phyloP scores from a whole-genome alignment of 2,888 invertebrate genomes.

The Drosophila conformis region DNA sequence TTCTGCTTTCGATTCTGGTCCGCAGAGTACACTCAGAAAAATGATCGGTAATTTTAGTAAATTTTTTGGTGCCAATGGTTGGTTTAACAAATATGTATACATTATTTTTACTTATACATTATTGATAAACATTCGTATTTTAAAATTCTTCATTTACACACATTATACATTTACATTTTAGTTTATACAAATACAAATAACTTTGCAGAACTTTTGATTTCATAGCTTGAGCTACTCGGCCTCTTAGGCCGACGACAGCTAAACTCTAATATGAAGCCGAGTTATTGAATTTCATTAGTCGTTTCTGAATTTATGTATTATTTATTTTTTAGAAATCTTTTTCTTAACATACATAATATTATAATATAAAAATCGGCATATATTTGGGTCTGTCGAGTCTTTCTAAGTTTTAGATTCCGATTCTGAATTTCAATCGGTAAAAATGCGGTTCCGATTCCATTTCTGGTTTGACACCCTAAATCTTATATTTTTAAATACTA shows the following conservation, averaged over 20 bases:
- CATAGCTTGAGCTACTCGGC: not conserved
- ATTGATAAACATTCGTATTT: no score
- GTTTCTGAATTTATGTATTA: not conserved
- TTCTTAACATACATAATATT: no score
- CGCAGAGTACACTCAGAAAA: not conserved
- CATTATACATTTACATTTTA: no score
- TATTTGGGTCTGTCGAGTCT: not conserved
- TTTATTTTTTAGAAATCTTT: no score
- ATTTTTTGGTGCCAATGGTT: no score
- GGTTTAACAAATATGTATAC: no score
- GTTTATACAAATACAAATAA: no score
- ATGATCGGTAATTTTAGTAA: not conserved
- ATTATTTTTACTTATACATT: no score
- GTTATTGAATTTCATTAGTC: not conserved
- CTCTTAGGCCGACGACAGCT: not conserved
- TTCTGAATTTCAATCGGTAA: not conserved
- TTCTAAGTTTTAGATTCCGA: not conserved
- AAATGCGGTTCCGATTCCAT: not conserved
- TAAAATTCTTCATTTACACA: no score
- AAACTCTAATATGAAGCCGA: not conserved
- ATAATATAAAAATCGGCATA: no score
- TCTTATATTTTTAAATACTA: not conserved
- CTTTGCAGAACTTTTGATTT: no score
- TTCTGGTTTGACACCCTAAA: not conserved
- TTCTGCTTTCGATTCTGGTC: not conserved